phyloP scores from a whole-genome alignment of 2,888 invertebrate species.

The Electrophaes corylata region DNA sequence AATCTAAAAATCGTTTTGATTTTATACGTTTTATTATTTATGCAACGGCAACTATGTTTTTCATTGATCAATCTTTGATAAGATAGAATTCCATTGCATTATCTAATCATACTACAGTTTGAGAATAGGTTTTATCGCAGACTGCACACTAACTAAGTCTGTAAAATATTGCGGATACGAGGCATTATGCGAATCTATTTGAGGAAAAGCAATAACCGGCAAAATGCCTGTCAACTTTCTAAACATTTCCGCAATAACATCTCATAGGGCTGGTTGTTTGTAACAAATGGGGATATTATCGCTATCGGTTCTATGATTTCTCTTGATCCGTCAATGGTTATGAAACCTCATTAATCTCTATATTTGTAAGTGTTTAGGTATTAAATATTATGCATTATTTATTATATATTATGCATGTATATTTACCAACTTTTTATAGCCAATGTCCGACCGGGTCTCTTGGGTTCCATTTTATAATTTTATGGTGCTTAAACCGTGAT shows the following conservation, averaged over 20 bases:
- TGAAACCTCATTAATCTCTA: too few species aligned
- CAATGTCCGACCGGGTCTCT: constrained; percentile 2
- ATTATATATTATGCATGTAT: not conserved
- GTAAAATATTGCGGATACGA: constrained; percentile 2
- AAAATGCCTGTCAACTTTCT: constrained; percentile 25
- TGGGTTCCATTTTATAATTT: constrained; percentile 9
- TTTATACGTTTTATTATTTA: constrained; percentile 2
- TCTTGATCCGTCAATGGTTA: too few species aligned
- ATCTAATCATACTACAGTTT: constrained; percentile 3
- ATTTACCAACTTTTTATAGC: not conserved
- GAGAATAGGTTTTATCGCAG: constrained; percentile 7
- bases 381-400: too few species aligned
- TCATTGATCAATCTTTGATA: constrained; percentile 10
- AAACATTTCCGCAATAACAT: constrained; percentile 21
- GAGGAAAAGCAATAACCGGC: constrained; percentile 31
- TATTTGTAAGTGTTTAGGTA: too few species aligned
- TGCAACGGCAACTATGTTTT: constrained; percentile 4
- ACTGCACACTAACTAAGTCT: not conserved
- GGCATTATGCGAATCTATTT: constrained; percentile 22
- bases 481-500: constrained; percentile 16
- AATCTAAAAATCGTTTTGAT: not conserved
- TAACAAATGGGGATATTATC: constrained; percentile 11
- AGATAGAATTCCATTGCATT: constrained; percentile 4
- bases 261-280: constrained; percentile 15
- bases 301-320: constrained; percentile 9